Evolutionary conservation across 2,797 vertebrate genomes (phyloP).

Genomic region (Zenarchopterus dispar): DNA sequence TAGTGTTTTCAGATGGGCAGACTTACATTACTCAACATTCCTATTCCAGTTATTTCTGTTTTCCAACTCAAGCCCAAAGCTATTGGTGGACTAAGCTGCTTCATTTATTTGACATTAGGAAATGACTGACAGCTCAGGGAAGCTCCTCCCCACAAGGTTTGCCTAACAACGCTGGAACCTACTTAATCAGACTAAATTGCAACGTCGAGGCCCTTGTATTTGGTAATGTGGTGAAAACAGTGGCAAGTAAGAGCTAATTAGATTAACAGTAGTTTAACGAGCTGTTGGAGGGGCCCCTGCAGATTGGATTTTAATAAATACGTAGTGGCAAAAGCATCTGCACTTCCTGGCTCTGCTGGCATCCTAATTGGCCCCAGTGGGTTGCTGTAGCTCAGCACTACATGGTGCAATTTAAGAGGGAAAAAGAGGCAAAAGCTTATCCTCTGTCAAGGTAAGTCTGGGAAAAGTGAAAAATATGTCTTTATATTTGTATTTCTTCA

Average conservation of each 20-base stretch:
- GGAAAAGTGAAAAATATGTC: constrained; percentile 32
- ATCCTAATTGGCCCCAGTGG: constrained; percentile 84
- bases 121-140: constrained; percentile 87
- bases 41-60: constrained; percentile 44
- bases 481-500: constrained; percentile 40
- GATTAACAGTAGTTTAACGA: constrained; percentile 83
- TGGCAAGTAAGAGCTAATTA: constrained; percentile 84
- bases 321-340: constrained; percentile 81
- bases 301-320: constrained; percentile 85
- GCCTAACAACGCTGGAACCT: constrained; percentile 66
- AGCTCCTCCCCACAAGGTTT: constrained; percentile 74
- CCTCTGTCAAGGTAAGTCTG: constrained; percentile 62
- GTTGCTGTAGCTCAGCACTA: constrained; percentile 70
- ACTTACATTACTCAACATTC: constrained; percentile 37
- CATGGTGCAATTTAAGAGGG: constrained; percentile 63
- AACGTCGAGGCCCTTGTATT: constrained; percentile 76
- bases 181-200: constrained; percentile 80
- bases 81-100: constrained; percentile 42
- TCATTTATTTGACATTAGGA: constrained; percentile 56
- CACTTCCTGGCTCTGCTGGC: constrained; percentile 78
- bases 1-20: constrained; percentile 34
- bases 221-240: constrained; percentile 82
- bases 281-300: constrained; percentile 76
- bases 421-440: constrained; percentile 59
- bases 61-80: constrained; percentile 41